A percentile compares a stretch with the other conserved stretches of the same genome.
Conservation (phyloP, 2,888 invertebrate species). For the Alcis repandata region DNA sequence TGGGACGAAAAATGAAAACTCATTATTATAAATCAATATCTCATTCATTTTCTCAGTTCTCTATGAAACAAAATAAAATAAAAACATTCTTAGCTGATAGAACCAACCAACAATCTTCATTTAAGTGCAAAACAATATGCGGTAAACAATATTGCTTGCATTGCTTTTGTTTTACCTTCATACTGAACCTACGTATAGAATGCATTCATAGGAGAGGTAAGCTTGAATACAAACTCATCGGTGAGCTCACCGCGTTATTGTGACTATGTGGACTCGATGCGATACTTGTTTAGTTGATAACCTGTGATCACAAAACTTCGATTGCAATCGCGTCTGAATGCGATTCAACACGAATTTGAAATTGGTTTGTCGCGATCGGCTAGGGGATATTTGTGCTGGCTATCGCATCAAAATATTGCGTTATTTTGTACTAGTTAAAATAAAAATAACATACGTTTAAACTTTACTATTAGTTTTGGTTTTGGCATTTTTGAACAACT, state of each 20-base stretch:
- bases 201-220: constrained; percentile 14
- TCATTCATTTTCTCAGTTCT: neutral
- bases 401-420: neutral
- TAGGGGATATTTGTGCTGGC: neutral
- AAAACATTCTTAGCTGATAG: too few relatives aligned
- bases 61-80: too few relatives aligned
- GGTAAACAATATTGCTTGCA: constrained; percentile 51
- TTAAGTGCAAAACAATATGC: constrained; percentile 53
- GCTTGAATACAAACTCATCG: constrained; percentile 25
- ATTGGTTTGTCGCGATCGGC: neutral
- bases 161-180: constrained; percentile 27
- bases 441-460: too few relatives aligned
- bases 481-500: too few relatives aligned
- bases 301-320: constrained; percentile 28
- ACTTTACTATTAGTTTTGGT: too few relatives aligned
- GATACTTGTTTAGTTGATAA: constrained; percentile 30
- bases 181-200: constrained; percentile 17
- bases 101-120: constrained; percentile 51
- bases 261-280: constrained; percentile 28
- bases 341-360: constrained; percentile 11
- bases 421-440: neutral
- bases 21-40: too few relatives aligned
- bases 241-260: constrained; percentile 28
- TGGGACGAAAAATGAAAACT: too few relatives aligned
- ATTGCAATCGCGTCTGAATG: constrained; percentile 21